Evolutionary conservation across 1,140 invertebrate genomes (phyloP).

Genomic region (Caenorhabditis latens): DNA sequence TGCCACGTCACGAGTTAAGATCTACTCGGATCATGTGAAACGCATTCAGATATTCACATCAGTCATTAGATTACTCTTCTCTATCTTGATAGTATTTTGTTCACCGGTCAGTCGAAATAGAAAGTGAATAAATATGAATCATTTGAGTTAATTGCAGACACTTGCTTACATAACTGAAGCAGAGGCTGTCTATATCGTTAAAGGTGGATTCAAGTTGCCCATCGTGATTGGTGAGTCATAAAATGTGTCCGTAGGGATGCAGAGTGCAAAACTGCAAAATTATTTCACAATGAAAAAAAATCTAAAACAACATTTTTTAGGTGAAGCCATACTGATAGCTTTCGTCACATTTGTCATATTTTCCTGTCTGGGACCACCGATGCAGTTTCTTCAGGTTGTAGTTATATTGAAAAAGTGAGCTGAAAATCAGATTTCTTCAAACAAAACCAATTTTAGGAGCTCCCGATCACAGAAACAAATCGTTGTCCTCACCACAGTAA

Average conservation of each 20-base stretch:
- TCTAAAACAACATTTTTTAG: not conserved
- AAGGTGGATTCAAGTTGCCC: constrained; percentile 8
- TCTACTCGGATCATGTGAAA: constrained; percentile 9
- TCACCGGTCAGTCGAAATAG: constrained; percentile 8
- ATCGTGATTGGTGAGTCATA: constrained; percentile 22
- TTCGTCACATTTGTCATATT: constrained; percentile 42
- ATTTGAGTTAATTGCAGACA: not conserved
- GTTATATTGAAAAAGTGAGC: constrained; percentile 16
- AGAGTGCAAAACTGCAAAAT: too few species aligned
- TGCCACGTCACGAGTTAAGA: not conserved
- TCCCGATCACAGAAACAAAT: constrained; percentile 5
- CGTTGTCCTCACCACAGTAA: not conserved
- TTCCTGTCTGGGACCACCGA: constrained; percentile 12
- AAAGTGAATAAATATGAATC: not conserved
- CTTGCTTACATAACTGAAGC: constrained; percentile 12
- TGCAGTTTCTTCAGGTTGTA: constrained; percentile 10
- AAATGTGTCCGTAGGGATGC: too few species aligned
- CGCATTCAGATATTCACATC: not conserved
- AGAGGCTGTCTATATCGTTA: constrained; percentile 22
- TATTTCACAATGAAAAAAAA: too few species aligned
- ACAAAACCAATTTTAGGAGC: too few species aligned
- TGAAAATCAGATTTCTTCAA: not conserved
- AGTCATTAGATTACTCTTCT: not conserved
- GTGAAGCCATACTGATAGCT: not conserved
- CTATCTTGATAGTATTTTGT: constrained; percentile 9